Conservation (phyloP, 2,888 invertebrate genomes). For the Candidula unifasciata region DNA sequence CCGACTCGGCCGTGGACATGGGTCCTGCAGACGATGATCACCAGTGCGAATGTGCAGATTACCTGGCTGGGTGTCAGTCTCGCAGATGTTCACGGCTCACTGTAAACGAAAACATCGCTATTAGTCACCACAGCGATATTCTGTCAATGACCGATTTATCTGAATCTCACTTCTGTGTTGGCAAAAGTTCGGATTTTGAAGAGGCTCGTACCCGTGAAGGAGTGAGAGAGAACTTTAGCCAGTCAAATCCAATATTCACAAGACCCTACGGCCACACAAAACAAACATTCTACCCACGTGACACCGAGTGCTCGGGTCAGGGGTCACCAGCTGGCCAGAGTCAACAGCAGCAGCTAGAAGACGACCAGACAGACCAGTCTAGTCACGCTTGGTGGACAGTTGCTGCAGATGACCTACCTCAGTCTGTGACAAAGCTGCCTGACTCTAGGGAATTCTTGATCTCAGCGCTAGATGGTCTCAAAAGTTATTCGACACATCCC, state of each 20-base stretch:
- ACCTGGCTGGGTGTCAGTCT: background rate
- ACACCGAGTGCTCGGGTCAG: too few species aligned
- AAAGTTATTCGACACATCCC: background rate
- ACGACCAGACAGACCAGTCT: background rate
- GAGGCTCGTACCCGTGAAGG: background rate
- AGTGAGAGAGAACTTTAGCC: too few species aligned
- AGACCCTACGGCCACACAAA: background rate
- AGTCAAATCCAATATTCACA: background rate
- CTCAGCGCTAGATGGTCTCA: background rate
- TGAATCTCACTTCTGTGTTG: background rate
- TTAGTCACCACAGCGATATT: too few species aligned
- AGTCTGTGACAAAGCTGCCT: background rate
- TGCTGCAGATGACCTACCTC: background rate
- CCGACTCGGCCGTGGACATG: constrained; percentile 70
- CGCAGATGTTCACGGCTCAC: background rate
- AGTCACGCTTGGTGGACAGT: too few species aligned
- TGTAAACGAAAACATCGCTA: background rate
- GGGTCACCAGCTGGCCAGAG: background rate
- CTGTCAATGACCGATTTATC: background rate
- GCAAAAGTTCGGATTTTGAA: too few species aligned
- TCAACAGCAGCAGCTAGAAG: background rate
- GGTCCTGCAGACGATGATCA: constrained; percentile 67
- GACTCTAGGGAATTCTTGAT: background rate
- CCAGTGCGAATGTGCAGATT: constrained; percentile 30
- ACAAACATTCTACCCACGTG: too few species aligned